Base-by-base conservation (phyloP, 2,113 vertebrate species). In the Gymnorhina tibicen region DNA sequence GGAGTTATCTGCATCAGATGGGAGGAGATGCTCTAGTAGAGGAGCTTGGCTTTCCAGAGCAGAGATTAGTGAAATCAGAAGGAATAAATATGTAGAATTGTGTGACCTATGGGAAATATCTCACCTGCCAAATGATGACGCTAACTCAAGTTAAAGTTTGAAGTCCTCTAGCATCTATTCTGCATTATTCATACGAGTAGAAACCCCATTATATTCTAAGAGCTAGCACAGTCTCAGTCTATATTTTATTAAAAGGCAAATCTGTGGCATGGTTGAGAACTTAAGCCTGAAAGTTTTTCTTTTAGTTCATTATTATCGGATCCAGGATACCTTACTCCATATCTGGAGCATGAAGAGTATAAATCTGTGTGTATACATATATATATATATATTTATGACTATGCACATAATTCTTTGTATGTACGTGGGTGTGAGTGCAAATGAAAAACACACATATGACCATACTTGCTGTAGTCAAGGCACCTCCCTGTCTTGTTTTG, bases 11-110 rank as follows among this genome's bases (percentile, higher is more conserved):
- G 52, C 59, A 66, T 92, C 0, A 15, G 59, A 52, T 80, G 59
- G 85, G 73, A 89, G 62, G 39, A 85, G 81, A 93, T 7, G 35
- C 47, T 95, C 32, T 89, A 52, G 66, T 20, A 77, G 46, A 80
- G 46, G 32, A 87, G 23, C 47, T 46, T 24, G 4, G 49, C 82
- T 95, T 95, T 88, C 50, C 87, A 89, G 64, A 80, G 70, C 8
- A 82, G 84, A 96, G 74, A 96, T 90, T 92, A 93, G 63, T 93
- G 27, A 63, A 94, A 91, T 96, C 83, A 80, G 50, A 70, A 86
- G 46, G 55, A 96, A 85, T 92, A 94, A 96, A 91, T 78, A 92
- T 42, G 64, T 86, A 59, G 81, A 79, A 52, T 60, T 94, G 66
- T 82, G 80, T 83, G 47, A 93, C 74, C 27, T 56, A 20, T 90